These are phyloP conservation scores for Poecilobothrus nobilitatus DNA, from an alignment of 2,888 invertebrate species.

Conservation along the genomic window DNA sequence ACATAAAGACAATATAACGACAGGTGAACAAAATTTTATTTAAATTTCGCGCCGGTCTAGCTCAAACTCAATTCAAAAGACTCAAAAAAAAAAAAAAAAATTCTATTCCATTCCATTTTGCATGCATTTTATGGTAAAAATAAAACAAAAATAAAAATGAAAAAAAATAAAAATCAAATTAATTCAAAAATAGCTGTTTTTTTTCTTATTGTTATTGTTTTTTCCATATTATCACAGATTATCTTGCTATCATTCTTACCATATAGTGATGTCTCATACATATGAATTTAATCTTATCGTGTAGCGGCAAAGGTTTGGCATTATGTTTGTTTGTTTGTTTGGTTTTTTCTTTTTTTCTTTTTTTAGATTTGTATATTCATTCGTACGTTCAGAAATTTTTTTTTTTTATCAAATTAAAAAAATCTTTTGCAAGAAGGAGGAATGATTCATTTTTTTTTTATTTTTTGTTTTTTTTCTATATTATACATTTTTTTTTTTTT, in stretches of 20 bases:
- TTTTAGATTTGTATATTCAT: background rate
- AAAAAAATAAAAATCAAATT: background rate
- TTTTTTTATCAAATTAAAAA: background rate
- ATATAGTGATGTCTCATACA: background rate
- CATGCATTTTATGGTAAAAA: background rate
- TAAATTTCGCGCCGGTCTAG: background rate
- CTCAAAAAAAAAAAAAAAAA: too few species aligned
- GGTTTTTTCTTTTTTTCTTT: too few species aligned
- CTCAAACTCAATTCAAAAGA: background rate
- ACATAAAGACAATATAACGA: background rate
- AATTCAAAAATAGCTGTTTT: background rate
- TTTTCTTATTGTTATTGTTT: background rate
- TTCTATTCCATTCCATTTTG: background rate
- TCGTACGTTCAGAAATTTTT: background rate
- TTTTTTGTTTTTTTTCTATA: too few species aligned
- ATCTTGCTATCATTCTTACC: background rate
- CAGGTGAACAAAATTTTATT: conserved; percentile 6
- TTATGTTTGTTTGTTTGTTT: background rate
- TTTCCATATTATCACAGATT: background rate
- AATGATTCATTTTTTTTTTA: too few species aligned
- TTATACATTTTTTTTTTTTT: too few species aligned
- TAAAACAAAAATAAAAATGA: background rate
- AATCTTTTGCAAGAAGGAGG: too few species aligned
- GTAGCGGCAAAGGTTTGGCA: background rate
- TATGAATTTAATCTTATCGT: background rate